Evolutionary conservation across 2,113 vertebrate genomes (phyloP).

Genomic region (Eolophus roseicapilla): DNA sequence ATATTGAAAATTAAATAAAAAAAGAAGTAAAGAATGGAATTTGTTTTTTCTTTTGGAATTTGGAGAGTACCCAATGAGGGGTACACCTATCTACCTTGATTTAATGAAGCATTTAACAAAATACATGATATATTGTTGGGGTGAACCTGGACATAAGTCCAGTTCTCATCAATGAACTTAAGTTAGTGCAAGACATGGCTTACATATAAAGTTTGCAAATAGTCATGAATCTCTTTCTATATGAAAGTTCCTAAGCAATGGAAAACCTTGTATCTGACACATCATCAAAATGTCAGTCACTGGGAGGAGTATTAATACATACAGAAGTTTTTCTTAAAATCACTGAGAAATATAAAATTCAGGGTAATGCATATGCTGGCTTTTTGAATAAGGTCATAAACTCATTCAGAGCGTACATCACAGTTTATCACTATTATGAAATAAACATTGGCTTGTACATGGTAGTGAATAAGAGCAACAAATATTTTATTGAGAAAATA

Average conservation of each 20-base stretch:
- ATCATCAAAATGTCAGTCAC: neutral
- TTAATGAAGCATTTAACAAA: neutral
- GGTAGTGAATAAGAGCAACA: neutral
- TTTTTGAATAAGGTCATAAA: neutral
- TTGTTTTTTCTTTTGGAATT: neutral
- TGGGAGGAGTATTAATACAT: too few species aligned
- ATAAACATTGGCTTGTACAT: neutral
- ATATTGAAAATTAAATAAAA: neutral
- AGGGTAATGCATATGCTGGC: neutral
- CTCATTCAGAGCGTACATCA: neutral
- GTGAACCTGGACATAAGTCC: neutral
- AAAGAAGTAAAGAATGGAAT: neutral
- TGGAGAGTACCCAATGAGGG: neutral
- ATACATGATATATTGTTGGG: neutral
- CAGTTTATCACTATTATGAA: neutral
- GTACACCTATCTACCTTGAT: neutral
- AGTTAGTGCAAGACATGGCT: neutral
- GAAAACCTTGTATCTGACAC: neutral
- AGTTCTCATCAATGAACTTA: neutral
- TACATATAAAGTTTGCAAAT: neutral
- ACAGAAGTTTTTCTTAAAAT: neutral
- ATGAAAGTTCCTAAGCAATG: neutral
- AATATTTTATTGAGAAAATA: neutral
- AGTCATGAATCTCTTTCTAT: neutral
- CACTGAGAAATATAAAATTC: neutral